Base-by-base conservation (phyloP, 1,140 invertebrate species). In the Leptopilina boulardi region DNA sequence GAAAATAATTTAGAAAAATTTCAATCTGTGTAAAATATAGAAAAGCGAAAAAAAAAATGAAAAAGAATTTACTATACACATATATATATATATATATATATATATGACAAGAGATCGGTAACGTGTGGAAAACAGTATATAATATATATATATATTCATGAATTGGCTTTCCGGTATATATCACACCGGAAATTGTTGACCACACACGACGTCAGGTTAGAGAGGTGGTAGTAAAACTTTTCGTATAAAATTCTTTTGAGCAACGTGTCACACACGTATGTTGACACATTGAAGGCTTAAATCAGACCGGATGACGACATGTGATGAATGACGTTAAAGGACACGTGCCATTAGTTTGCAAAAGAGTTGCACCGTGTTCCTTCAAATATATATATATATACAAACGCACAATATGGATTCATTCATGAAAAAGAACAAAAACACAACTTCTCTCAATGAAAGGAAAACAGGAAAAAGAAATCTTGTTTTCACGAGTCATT, bases 221-320 rank as follows among this genome's bases (percentile, higher is more conserved):
- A 26, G 21, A 26, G 59, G 21, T 59, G 15, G 47, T n/a, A 34
- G 21, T 26, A 66, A 66, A 30, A 66, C 8, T 66, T 66, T 30
- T 66, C 23, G 59, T 30, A 66, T 66, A 26, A 66, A 66, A 66
- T 66, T 66, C 56, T 66, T 66, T 66, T 23, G 11, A 66, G 26
- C 26, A 66, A 66, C 59, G 59, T 38, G 34, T 38, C 5, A 34
- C 59, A 66, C 59, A 66, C 59, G 21, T 30, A 30, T 23, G 26
- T 66, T 66, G 59, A 66, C 59, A 66, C 59, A 66, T n/a, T 30
- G 59, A 66, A 34, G 59, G 15, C 59, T 66, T 13, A 30, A 66
- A 66, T 66, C 59, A 66, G 59, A 66, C 59, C 59, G 59, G 59
- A 66, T 66, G 59, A 66, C 56, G 56, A 30, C 56, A 66, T 66